These are phyloP conservation scores for Ryuthela nishihirai DNA, from an alignment of 2,888 invertebrate genomes.

Conservation along the genomic window DNA sequence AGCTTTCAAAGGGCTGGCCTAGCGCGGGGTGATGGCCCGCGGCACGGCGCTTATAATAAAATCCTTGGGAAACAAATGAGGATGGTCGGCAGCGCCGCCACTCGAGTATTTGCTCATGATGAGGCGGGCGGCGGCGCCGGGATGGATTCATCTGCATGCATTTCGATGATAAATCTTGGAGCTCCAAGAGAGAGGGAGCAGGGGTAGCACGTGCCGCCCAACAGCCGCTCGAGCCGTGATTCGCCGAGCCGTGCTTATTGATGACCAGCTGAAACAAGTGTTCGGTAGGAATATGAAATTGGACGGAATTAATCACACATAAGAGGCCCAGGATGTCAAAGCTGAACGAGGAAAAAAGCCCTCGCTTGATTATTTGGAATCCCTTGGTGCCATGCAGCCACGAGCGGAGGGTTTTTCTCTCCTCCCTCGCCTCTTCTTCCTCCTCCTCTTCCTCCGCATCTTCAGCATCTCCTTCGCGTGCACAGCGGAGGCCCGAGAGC, in stretches of 20 bases:
- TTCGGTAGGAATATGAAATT: slow-evolving; percentile 35
- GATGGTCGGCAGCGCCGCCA: no score
- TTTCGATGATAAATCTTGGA: slow-evolving; percentile 34
- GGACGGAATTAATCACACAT: slow-evolving; percentile 36
- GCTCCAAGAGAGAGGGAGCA: neutral
- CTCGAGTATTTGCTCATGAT: no score
- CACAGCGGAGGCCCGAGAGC: slow-evolving; percentile 5
- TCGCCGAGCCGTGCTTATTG: slow-evolving; percentile 34
- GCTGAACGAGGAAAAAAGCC: slow-evolving; percentile 12
- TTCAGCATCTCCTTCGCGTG: neutral
- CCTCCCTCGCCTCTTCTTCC: neutral
- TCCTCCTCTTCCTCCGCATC: neutral
- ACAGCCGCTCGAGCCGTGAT: slow-evolving; percentile 26
- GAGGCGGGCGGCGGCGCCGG: no score
- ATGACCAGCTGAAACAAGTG: slow-evolving; percentile 33
- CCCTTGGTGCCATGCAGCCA: slow-evolving; percentile 7
- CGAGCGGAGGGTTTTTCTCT: neutral
- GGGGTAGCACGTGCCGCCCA: neutral
- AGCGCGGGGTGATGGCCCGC: no score
- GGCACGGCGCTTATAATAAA: no score
- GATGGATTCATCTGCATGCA: slow-evolving; percentile 36
- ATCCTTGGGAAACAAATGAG: no score
- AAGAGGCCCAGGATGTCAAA: slow-evolving; percentile 27
- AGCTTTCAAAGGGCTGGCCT: no score
- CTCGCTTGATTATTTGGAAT: slow-evolving; percentile 32